phyloP scores from a whole-genome alignment of 2,888 invertebrate species.

The Thecophora atra region DNA sequence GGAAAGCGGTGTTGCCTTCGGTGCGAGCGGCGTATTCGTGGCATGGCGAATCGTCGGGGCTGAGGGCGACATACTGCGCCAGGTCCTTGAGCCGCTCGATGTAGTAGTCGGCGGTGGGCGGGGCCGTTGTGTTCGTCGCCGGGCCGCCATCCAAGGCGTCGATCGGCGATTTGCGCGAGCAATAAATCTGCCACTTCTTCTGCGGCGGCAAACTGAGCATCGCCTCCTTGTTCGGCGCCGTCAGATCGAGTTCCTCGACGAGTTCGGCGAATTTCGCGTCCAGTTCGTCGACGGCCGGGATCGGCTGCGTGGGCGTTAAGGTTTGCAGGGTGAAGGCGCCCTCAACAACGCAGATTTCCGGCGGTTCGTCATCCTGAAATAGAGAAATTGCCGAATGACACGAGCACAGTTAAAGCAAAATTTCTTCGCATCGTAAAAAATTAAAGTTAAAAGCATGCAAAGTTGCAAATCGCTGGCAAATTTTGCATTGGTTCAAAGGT shows the following conservation, averaged over 20 bases:
- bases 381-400: not conserved
- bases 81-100: slow-evolving; percentile 87
- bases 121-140: slow-evolving; percentile 72
- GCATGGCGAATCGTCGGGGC: slow-evolving; percentile 65
- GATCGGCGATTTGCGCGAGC: slow-evolving; percentile 81
- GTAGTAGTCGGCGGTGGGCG: slow-evolving; percentile 89
- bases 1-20: slow-evolving; percentile 63
- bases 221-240: slow-evolving; percentile 92
- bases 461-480: not conserved
- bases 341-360: slow-evolving; percentile 95
- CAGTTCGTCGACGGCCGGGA: slow-evolving; percentile 92
- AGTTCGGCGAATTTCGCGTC: slow-evolving; percentile 94
- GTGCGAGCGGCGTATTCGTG: slow-evolving; percentile 64
- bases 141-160: slow-evolving; percentile 68
- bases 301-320: slow-evolving; percentile 90
- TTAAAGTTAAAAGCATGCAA: not conserved
- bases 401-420: not conserved
- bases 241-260: slow-evolving; percentile 93
- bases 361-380: slow-evolving; percentile 88
- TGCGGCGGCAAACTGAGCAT: slow-evolving; percentile 92
- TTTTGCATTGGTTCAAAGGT: too few relatives aligned
- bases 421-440: not conserved
- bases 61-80: slow-evolving; percentile 69
- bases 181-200: slow-evolving; percentile 98
- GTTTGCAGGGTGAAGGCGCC: slow-evolving; percentile 88